These are phyloP conservation scores for Macrotus californicus DNA, from an alignment of 2,113 vertebrate genomes.

Conservation along the genomic window DNA sequence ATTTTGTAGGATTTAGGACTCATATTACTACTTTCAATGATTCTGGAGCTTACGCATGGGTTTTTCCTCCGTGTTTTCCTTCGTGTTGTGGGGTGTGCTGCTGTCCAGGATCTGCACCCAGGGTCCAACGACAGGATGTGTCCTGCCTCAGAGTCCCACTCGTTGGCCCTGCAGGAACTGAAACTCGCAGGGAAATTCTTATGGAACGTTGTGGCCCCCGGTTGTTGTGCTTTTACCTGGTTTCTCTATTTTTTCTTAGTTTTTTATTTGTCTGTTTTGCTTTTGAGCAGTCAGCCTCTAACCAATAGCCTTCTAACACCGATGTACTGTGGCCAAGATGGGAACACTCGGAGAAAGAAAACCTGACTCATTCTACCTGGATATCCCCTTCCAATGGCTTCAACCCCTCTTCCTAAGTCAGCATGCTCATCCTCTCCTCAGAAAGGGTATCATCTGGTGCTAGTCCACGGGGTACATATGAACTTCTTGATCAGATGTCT, in stretches of 20 bases:
- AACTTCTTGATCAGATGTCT: neutral
- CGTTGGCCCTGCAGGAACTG: neutral
- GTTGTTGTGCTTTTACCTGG: neutral
- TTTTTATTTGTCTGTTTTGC: neutral
- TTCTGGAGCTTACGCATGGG: neutral
- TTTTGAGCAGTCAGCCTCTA: neutral
- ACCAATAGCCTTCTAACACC: rapidly evolving
- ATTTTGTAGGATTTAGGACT: neutral
- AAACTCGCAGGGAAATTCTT: neutral
- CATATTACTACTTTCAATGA: neutral
- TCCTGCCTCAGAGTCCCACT: neutral
- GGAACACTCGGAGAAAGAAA: neutral
- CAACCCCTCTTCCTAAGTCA: neutral
- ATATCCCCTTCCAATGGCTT: neutral
- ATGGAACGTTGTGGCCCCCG: neutral
- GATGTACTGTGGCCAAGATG: neutral
- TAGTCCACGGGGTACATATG: neutral
- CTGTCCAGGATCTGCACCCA: neutral
- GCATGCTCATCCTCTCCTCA: neutral
- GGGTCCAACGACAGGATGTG: neutral
- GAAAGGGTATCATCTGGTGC: neutral
- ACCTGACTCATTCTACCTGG: neutral
- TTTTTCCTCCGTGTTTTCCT: neutral
- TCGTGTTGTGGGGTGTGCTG: neutral
- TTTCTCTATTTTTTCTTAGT: neutral